Base-by-base conservation (phyloP, 1,140 invertebrate species). In the Hycleus phaleratus region DNA sequence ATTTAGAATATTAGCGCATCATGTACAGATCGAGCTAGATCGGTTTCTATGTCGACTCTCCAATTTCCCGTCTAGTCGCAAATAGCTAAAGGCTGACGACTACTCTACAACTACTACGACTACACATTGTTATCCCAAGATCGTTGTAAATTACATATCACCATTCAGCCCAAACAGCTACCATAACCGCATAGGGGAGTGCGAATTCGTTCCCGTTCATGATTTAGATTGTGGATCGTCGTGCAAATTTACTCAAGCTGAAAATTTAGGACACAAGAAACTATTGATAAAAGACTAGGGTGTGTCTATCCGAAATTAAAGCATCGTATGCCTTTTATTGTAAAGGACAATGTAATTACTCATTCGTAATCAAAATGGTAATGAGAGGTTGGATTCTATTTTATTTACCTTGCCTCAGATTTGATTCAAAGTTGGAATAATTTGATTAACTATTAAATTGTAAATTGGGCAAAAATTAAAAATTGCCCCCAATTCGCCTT, bases 141-240 rank as follows among this genome's bases (percentile, higher is more conserved):
- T 49, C 44, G 24, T 45, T 51, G 56, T 50, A 58, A 58, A 58
- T 58, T 58, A 58, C 56, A 44, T 58, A 40, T 52, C 39, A 52
- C 56, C 32, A 32, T 32, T 7, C 18, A 18, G 1, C 32, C 32
- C 4, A 5, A 32, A 32, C 32, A 0, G 7, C 32, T 32, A 32
- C 32, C 7, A 32, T 32, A 32, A 32, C 32, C 32, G 1, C 32
- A 32, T 32, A 32, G 7, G 32, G 32, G 32, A 32, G 4, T 50
- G 38, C 44, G 42, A 49, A 26, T 52, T 52, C 56, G 32, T 32
- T 32, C 7, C 7, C 3, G 56, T 58, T 49, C 49, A 58, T 58
- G 56, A 58, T 58, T 52, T 52, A 44, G 56, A 52, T 46, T 58
- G 18, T 44, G 42, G 32, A 32, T 32, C 32, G 32, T 46, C 38